These are phyloP conservation scores for Listrodromus nycthemerus DNA, from an alignment of 2,888 invertebrate genomes.

Conservation along the genomic window DNA sequence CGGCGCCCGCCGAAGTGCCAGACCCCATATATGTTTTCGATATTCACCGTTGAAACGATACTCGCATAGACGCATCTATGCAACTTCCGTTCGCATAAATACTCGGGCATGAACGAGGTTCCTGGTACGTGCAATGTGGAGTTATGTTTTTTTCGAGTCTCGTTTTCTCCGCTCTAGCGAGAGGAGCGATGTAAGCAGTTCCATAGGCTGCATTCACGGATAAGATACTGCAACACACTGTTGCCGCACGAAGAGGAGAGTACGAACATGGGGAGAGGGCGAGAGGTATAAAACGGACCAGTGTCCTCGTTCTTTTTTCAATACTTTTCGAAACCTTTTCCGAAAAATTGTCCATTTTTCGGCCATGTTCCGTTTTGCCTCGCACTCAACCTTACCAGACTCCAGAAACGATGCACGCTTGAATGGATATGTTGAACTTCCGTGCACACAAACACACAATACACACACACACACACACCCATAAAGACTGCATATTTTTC, in stretches of 20 bases:
- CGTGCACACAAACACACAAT: not conserved
- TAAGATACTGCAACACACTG: not conserved
- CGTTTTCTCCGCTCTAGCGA: constrained; percentile 1
- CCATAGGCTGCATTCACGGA: not conserved
- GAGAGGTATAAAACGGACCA: no score
- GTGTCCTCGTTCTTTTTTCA: no score
- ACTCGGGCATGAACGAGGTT: no score
- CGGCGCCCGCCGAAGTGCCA: not conserved
- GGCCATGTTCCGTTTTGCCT: no score
- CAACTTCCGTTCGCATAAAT: not conserved
- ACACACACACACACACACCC: no score
- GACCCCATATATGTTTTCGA: not conserved
- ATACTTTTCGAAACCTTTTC: no score
- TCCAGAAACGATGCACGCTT: not conserved
- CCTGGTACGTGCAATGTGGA: no score
- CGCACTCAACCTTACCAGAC: not conserved
- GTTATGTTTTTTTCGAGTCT: constrained; percentile 8
- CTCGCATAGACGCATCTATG: not conserved
- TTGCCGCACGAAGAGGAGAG: constrained; percentile 5
- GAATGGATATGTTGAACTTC: not conserved
- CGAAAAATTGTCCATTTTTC: no score
- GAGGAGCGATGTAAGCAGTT: constrained; percentile 3
- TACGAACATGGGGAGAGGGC: not conserved
- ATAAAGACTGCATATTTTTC: no score
- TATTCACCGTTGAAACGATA: not conserved